Percentiles rank a stretch among this genome's conserved stretches.
Conservation (phyloP, 2,797 vertebrate genomes). For the Eulemur coronatus region DNA sequence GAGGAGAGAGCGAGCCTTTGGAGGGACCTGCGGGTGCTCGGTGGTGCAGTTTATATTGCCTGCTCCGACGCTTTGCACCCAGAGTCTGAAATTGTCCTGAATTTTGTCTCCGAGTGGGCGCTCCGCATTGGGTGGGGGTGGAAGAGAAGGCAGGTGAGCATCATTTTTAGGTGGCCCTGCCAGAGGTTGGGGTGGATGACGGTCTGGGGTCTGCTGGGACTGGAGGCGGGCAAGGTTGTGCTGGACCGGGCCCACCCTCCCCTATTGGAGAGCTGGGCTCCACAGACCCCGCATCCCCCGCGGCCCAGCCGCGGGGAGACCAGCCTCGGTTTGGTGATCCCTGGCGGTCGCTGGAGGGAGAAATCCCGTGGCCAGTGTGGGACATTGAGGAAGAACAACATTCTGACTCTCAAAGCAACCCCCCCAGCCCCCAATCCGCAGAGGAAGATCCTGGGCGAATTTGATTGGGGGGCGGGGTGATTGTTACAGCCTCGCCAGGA, state of each 20-base stretch:
- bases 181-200: not conserved
- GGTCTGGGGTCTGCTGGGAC: not conserved
- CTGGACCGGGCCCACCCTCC: not conserved
- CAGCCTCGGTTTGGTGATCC: not conserved
- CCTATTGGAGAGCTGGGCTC: not conserved
- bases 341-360: not conserved
- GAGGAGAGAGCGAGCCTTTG: not conserved
- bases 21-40: not conserved
- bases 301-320: not conserved
- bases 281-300: not conserved
- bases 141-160: not conserved
- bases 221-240: not conserved
- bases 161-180: not conserved
- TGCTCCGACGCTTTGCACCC: not conserved
- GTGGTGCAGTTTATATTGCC: not conserved
- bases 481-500: constrained; percentile 47
- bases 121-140: not conserved
- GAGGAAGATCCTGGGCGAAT: constrained; percentile 55
- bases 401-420: constrained; percentile 3
- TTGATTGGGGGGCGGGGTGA: constrained; percentile 66
- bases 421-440: not conserved
- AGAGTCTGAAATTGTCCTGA: not conserved
- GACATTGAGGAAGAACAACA: not conserved
- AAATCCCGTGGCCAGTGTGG: not conserved
- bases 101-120: not conserved